Conservation (phyloP, 2,797 vertebrate species). For the Otus scops region DNA sequence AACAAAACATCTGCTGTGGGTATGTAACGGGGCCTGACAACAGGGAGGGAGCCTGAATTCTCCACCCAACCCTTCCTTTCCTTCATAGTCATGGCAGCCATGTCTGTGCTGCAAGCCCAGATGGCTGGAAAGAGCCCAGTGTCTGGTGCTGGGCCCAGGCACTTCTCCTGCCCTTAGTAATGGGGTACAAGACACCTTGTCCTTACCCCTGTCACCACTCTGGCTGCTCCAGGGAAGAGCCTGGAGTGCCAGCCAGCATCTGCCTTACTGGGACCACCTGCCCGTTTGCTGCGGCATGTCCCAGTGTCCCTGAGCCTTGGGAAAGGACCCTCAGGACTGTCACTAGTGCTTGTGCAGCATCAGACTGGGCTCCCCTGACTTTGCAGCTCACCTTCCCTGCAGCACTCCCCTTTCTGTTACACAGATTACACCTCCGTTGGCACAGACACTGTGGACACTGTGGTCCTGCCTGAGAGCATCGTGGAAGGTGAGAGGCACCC, state of each 20-base stretch:
- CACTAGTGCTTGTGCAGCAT: background rate
- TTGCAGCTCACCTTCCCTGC: background rate
- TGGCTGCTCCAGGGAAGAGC: background rate
- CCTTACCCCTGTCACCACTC: background rate
- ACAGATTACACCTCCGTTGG: background rate
- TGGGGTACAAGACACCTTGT: background rate
- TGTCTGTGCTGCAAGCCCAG: background rate
- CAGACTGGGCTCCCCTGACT: background rate
- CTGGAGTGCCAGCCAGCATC: background rate
- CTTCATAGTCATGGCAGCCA: fast-evolving
- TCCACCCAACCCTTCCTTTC: background rate
- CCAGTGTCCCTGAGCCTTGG: background rate
- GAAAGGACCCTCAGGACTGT: background rate
- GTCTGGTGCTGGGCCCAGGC: background rate
- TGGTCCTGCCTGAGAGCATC: background rate
- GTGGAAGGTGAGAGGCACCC: background rate
- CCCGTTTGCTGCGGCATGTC: background rate
- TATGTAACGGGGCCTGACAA: background rate
- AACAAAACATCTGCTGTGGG: background rate
- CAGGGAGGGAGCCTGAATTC: background rate
- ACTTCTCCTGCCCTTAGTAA: background rate
- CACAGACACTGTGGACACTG: background rate
- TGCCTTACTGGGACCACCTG: background rate
- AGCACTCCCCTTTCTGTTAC: background rate
- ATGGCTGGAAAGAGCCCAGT: background rate